phyloP scores from a whole-genome alignment of 2,797 vertebrate species.

The Mus caroli region DNA sequence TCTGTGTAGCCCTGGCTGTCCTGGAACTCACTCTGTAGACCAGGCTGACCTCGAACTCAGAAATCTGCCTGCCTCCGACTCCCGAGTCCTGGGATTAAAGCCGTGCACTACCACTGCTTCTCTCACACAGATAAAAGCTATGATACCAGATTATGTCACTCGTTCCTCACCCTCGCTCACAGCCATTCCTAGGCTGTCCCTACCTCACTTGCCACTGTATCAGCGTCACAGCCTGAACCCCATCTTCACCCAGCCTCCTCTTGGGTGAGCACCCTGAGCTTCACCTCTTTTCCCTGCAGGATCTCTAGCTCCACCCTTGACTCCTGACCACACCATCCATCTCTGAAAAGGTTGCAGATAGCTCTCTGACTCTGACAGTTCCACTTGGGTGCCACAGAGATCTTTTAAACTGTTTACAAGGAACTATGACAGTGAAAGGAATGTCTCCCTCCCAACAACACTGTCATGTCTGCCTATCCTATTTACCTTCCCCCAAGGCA shows the following conservation, averaged over 20 bases:
- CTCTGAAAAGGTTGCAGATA: neutral
- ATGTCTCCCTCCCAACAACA: neutral
- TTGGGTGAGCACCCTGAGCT: neutral
- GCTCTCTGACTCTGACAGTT: too few species aligned
- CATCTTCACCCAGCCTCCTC: neutral
- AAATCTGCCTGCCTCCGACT: too few species aligned
- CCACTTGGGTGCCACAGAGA: neutral
- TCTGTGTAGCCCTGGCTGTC: too few species aligned
- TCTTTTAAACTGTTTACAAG: neutral
- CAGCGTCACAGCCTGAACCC: neutral
- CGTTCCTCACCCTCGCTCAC: neutral
- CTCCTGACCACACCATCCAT: neutral
- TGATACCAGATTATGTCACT: neutral
- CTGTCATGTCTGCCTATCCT: neutral
- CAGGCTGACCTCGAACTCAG: too few species aligned
- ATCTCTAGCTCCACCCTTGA: neutral
- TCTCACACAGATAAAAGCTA: neutral
- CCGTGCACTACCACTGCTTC: too few species aligned
- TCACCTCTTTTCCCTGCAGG: too few species aligned
- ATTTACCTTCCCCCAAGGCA: neutral
- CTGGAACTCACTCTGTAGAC: too few species aligned
- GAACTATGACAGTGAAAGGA: neutral
- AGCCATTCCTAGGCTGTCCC: neutral
- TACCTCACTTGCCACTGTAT: neutral
- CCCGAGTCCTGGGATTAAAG: too few species aligned